Percentiles rank a stretch among this genome's conserved stretches.
Evolutionary conservation across 2,113 vertebrate genomes (phyloP).

Genomic region (Clinocottus analis): DNA sequence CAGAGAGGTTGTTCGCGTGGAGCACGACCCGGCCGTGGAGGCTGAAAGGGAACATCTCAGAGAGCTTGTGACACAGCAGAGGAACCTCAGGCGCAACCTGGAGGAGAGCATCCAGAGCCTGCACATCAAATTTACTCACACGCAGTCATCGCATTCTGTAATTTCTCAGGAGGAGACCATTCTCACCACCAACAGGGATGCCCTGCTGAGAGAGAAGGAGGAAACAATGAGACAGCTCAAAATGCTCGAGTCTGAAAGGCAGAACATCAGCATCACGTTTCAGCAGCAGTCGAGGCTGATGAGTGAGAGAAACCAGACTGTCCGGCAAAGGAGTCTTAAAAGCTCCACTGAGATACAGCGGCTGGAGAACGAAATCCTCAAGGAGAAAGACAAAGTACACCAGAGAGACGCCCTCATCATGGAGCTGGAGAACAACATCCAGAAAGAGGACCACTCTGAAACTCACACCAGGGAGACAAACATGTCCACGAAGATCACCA

Average conservation of each 20-base stretch:
- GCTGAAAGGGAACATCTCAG: slow-evolving; percentile 87
- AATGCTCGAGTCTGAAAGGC: slow-evolving; percentile 85
- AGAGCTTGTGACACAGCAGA: slow-evolving; percentile 85
- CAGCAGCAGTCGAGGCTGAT: slow-evolving; percentile 88
- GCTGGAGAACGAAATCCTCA: slow-evolving; percentile 88
- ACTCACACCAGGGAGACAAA: slow-evolving; percentile 92
- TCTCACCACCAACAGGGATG: slow-evolving; percentile 78
- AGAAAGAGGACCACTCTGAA: slow-evolving; percentile 86
- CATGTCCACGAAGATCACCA: slow-evolving; percentile 93
- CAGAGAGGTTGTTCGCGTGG: slow-evolving; percentile 94
- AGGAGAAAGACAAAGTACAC: slow-evolving; percentile 90
- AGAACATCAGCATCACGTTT: slow-evolving; percentile 84
- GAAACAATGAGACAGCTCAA: slow-evolving; percentile 83
- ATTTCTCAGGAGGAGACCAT: slow-evolving; percentile 85
- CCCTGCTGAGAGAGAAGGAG: slow-evolving; percentile 84
- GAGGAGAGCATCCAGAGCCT: slow-evolving; percentile 85
- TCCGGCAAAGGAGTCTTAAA: slow-evolving; percentile 87
- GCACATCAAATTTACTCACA: slow-evolving; percentile 81
- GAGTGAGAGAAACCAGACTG: slow-evolving; percentile 85
- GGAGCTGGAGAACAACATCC: slow-evolving; percentile 83
- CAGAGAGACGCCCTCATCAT: slow-evolving; percentile 86
- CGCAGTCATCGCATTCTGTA: slow-evolving; percentile 82
- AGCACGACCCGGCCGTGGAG: slow-evolving; percentile 91
- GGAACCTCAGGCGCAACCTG: slow-evolving; percentile 81
- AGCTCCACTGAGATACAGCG: slow-evolving; percentile 83